Evolutionary conservation across 2,113 vertebrate species (phyloP).

Genomic region (Ptyas mucosa): DNA sequence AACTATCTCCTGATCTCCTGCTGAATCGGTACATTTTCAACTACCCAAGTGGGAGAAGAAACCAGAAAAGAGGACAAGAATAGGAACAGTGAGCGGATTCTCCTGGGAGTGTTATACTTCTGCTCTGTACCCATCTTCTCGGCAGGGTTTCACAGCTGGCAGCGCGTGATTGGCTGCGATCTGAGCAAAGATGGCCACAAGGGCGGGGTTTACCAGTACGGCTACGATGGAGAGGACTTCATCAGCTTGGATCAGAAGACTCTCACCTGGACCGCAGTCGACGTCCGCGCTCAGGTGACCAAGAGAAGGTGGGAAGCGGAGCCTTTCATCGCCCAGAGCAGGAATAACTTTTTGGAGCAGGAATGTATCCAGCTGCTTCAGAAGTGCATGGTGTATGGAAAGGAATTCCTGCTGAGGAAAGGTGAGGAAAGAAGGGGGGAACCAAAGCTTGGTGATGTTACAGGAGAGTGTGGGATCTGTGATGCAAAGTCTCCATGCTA

Average conservation of each 20-base stretch:
- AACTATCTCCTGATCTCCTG: too few relatives aligned
- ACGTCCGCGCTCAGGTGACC: neutral
- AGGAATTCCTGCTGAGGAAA: neutral
- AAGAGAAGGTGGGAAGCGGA: neutral
- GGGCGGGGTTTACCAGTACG: neutral
- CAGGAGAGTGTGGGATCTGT: neutral
- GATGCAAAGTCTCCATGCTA: too few relatives aligned
- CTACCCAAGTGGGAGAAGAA: neutral
- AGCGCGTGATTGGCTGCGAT: neutral
- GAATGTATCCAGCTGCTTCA: neutral
- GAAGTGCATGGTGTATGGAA: neutral
- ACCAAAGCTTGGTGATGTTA: neutral
- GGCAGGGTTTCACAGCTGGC: neutral
- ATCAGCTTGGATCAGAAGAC: neutral
- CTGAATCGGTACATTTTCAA: neutral
- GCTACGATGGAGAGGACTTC: neutral
- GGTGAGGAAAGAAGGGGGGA: neutral
- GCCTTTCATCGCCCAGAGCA: neutral
- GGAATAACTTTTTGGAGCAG: neutral
- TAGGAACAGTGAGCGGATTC: neutral
- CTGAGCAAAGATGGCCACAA: neutral
- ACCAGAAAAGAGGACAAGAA: too few relatives aligned
- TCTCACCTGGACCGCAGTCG: neutral
- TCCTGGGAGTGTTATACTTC: neutral
- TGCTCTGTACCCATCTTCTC: neutral